These are phyloP conservation scores for Lanius collurio DNA, from an alignment of 2,113 vertebrate species.

Conservation along the genomic window DNA sequence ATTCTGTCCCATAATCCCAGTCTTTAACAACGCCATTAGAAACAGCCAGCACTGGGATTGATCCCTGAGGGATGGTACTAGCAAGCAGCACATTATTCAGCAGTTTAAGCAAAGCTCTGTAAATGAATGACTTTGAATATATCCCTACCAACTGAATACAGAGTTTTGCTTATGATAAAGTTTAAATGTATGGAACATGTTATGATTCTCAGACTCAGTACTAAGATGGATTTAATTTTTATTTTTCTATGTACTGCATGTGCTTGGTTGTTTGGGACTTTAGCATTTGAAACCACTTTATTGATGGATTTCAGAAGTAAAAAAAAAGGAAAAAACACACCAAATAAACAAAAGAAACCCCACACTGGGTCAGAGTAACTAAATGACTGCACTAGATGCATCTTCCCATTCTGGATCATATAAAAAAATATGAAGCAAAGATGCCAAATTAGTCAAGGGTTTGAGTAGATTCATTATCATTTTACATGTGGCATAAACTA, in stretches of 20 bases:
- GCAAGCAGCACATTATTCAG: background rate
- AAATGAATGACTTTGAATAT: background rate
- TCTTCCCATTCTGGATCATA: background rate
- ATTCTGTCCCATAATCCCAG: background rate
- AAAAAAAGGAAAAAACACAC: accelerated
- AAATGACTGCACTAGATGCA: background rate
- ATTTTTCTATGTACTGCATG: background rate
- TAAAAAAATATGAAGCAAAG: background rate
- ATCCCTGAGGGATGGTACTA: background rate
- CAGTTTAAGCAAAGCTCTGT: background rate
- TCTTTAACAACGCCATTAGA: background rate
- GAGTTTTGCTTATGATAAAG: background rate
- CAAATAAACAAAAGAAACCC: background rate
- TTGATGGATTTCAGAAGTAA: background rate
- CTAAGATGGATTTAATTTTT: background rate
- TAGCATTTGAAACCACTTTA: background rate
- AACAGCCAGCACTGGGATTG: background rate
- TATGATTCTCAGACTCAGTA: background rate
- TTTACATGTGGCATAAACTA: background rate
- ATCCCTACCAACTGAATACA: background rate
- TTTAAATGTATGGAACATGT: background rate
- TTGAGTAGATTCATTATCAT: background rate
- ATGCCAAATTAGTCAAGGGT: background rate
- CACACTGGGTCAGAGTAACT: background rate
- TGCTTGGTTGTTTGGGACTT: background rate